Base-by-base conservation (phyloP, 1,140 invertebrate genomes). In the Gonioctena quinquepunctata region DNA sequence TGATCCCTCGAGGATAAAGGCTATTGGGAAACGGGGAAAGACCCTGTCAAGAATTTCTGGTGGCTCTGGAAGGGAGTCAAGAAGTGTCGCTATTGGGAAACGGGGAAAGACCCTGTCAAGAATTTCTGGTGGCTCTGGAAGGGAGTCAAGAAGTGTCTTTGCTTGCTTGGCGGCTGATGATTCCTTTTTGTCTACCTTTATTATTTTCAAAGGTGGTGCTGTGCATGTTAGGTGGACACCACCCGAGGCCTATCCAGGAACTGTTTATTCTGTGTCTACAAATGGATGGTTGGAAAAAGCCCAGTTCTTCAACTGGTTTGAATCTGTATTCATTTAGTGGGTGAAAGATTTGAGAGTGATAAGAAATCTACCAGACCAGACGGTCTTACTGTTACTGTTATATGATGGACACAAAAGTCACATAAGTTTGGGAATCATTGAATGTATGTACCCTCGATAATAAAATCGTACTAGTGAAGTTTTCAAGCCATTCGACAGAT, bases 211-310 rank as follows among this genome's bases (percentile, higher is more conserved):
- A 77, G 80, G 77, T 13, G 21, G 18, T 63, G 70, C 67, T 59
- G 75, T 81, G 50, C 79, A 80, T 71, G 52, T 76, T 3, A 65
- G 77, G 18, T 82, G 79, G 81, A 69, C 62, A 56, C 73, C 74
- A 21, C 28, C 28, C 28, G n/a, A 73, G 50, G 56, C 68, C 18
- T 77, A 76, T 69, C 75, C 78, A 28, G 79, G 77, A 69, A 82
- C 80, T 8, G 57, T 72, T 28, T 80, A 82, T 73, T 66, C 77
- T 42, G 71, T 76, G 23, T 76, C 78, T 2, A n/a, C n/a, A n/a
- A n/a, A n/a, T n/a, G n/a, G 76, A 21, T 83, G 72, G 72, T 82
- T 81, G 78, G 74, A 76, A 66, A 71, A 74, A 69, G 50, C 69
- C 23, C 49, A 72, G 13, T 83, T 82, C 75, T 76, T 59, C 33